These are phyloP conservation scores for Trogon surrucura DNA, from an alignment of 2,113 vertebrate species.

Conservation along the genomic window DNA sequence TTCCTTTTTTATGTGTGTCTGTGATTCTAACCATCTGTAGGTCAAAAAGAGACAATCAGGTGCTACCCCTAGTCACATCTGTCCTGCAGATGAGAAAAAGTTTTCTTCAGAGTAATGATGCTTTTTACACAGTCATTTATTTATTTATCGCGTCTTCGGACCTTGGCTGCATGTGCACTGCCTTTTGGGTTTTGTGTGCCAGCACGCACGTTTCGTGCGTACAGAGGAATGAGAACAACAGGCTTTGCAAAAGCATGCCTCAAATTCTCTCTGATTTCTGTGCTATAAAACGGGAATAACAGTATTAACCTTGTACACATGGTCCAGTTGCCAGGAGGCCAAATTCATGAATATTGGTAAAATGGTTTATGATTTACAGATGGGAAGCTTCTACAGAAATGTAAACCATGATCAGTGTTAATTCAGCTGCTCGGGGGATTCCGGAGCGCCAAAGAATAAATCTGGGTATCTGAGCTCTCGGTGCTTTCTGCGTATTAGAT, in stretches of 20 bases:
- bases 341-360: not conserved
- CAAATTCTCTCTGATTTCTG: slow-evolving; percentile 17
- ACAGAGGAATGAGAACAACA: not conserved
- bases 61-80: slow-evolving; percentile 31
- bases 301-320: slow-evolving; percentile 16
- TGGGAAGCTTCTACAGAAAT: not conserved
- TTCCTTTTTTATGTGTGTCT: slow-evolving; percentile 47
- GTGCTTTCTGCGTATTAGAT: not conserved
- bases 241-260: not conserved
- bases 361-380: slow-evolving; percentile 20
- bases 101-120: slow-evolving; percentile 3
- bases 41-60: slow-evolving; percentile 57
- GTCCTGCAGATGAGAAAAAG: slow-evolving; percentile 37
- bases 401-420: not conserved
- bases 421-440: not conserved
- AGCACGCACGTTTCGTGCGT: not conserved
- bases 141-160: not conserved
- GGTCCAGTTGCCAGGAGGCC: slow-evolving; percentile 13
- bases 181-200: not conserved
- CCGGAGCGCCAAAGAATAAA: not conserved
- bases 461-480: not conserved
- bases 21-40: slow-evolving; percentile 54
- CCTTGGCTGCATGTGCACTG: not conserved
- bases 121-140: slow-evolving; percentile 10
- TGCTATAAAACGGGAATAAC: slow-evolving; percentile 13